Base-by-base conservation (phyloP, 2,797 vertebrate species). In the Arvicola amphibius region DNA sequence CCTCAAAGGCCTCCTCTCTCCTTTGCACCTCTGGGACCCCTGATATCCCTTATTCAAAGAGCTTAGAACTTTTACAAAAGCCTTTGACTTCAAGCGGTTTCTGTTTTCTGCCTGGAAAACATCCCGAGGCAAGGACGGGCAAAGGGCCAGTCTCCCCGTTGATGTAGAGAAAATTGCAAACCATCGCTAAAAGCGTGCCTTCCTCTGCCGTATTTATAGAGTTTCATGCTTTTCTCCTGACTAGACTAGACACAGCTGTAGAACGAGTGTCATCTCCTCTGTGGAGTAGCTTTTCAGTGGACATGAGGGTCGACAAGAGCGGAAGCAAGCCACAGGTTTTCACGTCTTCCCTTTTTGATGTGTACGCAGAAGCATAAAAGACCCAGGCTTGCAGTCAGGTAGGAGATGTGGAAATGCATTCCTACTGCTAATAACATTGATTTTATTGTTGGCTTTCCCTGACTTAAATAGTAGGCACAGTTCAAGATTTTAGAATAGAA, bases 41-140 rank as follows among this genome's bases (percentile, higher is more conserved):
- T n/a, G 21, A 43, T 73, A 87, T 17, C 63, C 32, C 73, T 93
- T 90, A 84, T 89, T 94, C 93, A 96, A 96, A 97, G 88, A 92
- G 86, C 59, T 65, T 89, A 46, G 37, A 94, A 87, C 27, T 94
- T 96, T 86, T 76, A 85, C 92, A 97, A 95, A 98, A 94, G 90
- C 74, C 67, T 96, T 94, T 94, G 91, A 96, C 95, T 94, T 97
- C 86, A 92, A 95, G 83, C 34, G 29, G 78, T 51, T 95, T 92
- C 87, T 97, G 90, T 92, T 97, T 96, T 89, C 86, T 94, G 79
- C 86, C 94, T 53, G 61, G 81, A 95, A 92, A 95, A 84, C 76
- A 92, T 83, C 96, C 94, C 0, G 2, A 96, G 92, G 92, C 92
- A 96, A 97, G 90, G 94, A 92, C 81, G 59, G 25, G 74, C 93